A percentile compares a stretch with the other conserved stretches of the same genome.
Evolutionary conservation across 2,113 vertebrate species (phyloP).

Genomic region (Natator depressus): DNA sequence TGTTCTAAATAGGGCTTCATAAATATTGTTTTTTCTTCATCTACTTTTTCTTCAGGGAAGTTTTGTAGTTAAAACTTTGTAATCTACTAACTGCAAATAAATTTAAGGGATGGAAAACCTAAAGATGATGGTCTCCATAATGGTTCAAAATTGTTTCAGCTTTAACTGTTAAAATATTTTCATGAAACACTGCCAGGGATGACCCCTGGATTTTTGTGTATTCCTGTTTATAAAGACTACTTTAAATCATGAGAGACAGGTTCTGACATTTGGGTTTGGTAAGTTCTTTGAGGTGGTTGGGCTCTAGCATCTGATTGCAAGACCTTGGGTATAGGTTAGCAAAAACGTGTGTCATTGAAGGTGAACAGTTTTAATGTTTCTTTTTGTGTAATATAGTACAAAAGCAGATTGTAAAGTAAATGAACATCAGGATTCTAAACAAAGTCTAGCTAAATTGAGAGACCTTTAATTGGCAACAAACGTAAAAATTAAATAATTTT

Average conservation of each 20-base stretch:
- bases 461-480: neutral
- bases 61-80: neutral
- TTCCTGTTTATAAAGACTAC: neutral
- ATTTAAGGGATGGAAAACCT: neutral
- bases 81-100: neutral
- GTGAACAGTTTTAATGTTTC: neutral
- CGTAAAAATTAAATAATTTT: too few relatives aligned
- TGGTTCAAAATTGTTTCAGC: neutral
- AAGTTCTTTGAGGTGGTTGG: neutral
- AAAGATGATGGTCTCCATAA: neutral
- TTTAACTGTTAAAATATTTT: neutral
- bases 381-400: too few relatives aligned
- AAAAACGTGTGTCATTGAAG: neutral
- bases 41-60: neutral
- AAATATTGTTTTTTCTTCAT: neutral
- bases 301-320: neutral
- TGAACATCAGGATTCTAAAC: neutral
- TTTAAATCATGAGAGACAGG: neutral
- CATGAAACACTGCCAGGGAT: neutral
- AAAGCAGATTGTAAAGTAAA: too few relatives aligned
- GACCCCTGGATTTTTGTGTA: neutral
- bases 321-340: too few relatives aligned
- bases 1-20: neutral
- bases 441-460: neutral
- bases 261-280: neutral